A percentile compares a stretch with the other conserved stretches of the same genome.
Conservation (phyloP, 1,140 invertebrate genomes). For the Drosophila seguyi region DNA sequence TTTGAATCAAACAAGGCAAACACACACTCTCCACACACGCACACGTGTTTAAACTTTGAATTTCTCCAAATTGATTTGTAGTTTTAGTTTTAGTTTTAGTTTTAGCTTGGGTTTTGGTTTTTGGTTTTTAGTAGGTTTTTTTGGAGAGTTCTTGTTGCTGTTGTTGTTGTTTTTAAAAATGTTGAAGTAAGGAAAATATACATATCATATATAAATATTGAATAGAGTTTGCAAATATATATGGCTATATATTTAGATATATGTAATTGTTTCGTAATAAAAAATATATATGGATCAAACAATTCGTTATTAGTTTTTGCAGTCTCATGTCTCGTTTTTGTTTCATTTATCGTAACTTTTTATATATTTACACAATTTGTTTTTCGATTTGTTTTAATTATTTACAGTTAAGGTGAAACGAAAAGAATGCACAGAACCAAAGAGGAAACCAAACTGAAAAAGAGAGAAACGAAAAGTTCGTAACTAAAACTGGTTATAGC, state of each 20-base stretch:
- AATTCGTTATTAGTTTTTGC: slow-evolving; percentile 64
- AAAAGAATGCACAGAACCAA: slow-evolving; percentile 64
- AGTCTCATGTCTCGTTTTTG: slow-evolving; percentile 52
- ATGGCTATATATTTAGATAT: slow-evolving; percentile 71
- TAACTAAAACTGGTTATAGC: slow-evolving; percentile 70
- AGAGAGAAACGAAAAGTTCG: slow-evolving; percentile 44
- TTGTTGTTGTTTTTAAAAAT: slow-evolving; percentile 67
- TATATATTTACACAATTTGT: slow-evolving; percentile 76
- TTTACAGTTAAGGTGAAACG: slow-evolving; percentile 73
- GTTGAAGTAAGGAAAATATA: slow-evolving; percentile 72
- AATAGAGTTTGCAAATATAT: slow-evolving; percentile 81
- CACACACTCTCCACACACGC: slow-evolving; percentile 17
- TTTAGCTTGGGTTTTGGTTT: slow-evolving; percentile 48
- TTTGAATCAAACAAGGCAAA: slow-evolving; percentile 33
- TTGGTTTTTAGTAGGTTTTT: slow-evolving; percentile 43
- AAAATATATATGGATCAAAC: slow-evolving; percentile 71
- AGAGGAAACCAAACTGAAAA: slow-evolving; percentile 60
- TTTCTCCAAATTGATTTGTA: slow-evolving; percentile 64
- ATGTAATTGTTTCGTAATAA: slow-evolving; percentile 70
- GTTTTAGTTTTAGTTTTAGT: slow-evolving; percentile 40
- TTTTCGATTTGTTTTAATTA: slow-evolving; percentile 66
- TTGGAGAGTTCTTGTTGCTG: slow-evolving; percentile 43
- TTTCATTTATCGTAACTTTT: slow-evolving; percentile 32
- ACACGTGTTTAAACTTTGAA: slow-evolving; percentile 47
- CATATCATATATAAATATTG: slow-evolving; percentile 84